These are phyloP conservation scores for Epinephelus moara DNA, from an alignment of 2,113 vertebrate genomes.

Conservation along the genomic window DNA sequence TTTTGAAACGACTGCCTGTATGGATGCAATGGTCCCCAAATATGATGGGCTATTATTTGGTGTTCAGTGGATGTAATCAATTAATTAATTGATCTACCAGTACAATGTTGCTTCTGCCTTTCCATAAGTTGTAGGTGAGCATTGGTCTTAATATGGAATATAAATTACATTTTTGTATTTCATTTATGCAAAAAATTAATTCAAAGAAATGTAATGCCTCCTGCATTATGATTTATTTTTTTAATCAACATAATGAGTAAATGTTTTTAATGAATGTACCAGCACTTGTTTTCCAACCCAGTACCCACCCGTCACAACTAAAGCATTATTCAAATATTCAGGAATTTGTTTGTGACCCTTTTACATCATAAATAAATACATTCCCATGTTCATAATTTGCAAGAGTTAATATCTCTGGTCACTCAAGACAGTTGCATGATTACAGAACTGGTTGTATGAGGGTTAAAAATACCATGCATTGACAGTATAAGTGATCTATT, in stretches of 20 bases:
- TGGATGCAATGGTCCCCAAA: background rate
- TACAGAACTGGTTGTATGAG: background rate
- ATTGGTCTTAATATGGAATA: background rate
- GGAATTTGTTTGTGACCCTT: background rate
- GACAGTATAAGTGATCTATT: background rate
- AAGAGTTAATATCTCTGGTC: background rate
- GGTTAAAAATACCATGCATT: background rate
- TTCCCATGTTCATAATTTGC: background rate
- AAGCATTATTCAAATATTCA: background rate
- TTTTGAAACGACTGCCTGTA: conserved; percentile 9
- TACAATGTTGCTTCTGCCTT: background rate
- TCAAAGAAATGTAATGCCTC: background rate
- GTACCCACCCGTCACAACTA: background rate
- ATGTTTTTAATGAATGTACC: background rate
- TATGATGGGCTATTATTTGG: background rate
- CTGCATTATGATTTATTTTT: background rate
- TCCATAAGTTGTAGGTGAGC: background rate
- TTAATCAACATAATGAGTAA: background rate
- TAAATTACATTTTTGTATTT: no score
- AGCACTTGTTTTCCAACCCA: background rate
- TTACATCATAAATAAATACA: background rate
- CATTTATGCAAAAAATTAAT: no score
- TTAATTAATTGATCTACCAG: background rate
- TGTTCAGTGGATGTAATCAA: background rate
- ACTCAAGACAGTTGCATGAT: background rate